Evolutionary conservation across 2,888 invertebrate genomes (phyloP), one percentile per base, ranked within the genome.

Genomic region (Stenchaetothrips biformis): DNA sequence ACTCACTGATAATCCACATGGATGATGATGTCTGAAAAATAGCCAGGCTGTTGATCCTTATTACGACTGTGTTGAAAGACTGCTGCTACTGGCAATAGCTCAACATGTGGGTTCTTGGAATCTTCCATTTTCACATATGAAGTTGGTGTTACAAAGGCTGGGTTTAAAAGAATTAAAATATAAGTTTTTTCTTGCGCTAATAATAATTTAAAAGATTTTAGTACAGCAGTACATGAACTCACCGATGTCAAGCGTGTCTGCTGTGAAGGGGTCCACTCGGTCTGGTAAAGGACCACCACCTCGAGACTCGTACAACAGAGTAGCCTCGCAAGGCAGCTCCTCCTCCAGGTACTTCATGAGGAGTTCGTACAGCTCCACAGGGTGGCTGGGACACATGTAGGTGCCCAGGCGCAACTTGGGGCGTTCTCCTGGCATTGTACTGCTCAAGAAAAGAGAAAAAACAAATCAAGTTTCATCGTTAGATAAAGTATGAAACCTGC

Each of bases 321-420:
- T 88, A 0, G 89, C 86, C 82, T 89, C 87, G 82, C 88, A 88
- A 67, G 87, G 87, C 78, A 90, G 83, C 8, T 88, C 85, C 49
- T 88, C 87, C 84, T 91, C 91, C 82, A 92, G 84, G 81, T 90
- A 87, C 80, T 89, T 88, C 84, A 90, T 83, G 74, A 91, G 87
- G 81, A 88, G 85, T 85, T 91, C 90, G 85, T 90, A 92, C 78
- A 91, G 85, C 84, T 90, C 89, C 77, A 91, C 89, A 7, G 91
- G 91, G 82, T 91, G 88, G 78, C 90, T 89, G 18, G 91, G 91
- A 83, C 90, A 89, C 89, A 92, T 89, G 84, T 91, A 91, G 0
- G 91, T 91, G 82, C 89, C 88, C 78, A 91, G 84, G 16, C 91
- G 88, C 81, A 92, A 85, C 82, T 88, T 88, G 81, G 53, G 13